These are phyloP conservation scores for Eupsittula cactorum DNA, from an alignment of 2,113 vertebrate species.

Conservation along the genomic window DNA sequence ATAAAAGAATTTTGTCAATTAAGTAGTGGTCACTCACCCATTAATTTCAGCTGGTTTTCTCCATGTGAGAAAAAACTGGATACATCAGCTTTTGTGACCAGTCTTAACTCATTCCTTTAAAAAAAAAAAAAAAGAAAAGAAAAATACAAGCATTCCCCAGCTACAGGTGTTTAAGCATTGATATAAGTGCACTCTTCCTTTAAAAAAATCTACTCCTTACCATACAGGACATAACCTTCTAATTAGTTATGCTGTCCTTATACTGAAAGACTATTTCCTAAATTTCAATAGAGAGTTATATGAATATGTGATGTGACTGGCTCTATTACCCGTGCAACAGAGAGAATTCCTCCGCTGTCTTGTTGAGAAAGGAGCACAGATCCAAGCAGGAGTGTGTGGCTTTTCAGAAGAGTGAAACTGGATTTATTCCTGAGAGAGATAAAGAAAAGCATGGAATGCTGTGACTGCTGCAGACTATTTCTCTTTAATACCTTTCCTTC, in stretches of 20 bases:
- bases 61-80: background rate
- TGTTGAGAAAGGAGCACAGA: background rate
- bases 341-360: background rate
- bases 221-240: background rate
- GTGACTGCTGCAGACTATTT: background rate
- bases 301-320: background rate
- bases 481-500: background rate
- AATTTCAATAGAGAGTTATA: background rate
- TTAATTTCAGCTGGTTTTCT: background rate
- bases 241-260: background rate
- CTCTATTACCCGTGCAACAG: background rate
- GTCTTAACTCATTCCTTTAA: background rate
- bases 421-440: background rate
- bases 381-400: background rate
- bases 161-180: background rate
- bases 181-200: background rate
- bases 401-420: background rate
- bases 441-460: background rate
- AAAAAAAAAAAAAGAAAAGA: background rate
- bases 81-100: background rate
- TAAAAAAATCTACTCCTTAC: background rate
- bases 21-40: background rate
- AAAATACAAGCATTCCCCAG: too few relatives aligned
- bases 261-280: background rate
- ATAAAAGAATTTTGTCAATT: background rate